A percentile compares a stretch with the other conserved stretches of the same genome.
These are phyloP conservation scores for Acromyrmex charruanus DNA, from an alignment of 1,140 invertebrate species.

Conservation along the genomic window DNA sequence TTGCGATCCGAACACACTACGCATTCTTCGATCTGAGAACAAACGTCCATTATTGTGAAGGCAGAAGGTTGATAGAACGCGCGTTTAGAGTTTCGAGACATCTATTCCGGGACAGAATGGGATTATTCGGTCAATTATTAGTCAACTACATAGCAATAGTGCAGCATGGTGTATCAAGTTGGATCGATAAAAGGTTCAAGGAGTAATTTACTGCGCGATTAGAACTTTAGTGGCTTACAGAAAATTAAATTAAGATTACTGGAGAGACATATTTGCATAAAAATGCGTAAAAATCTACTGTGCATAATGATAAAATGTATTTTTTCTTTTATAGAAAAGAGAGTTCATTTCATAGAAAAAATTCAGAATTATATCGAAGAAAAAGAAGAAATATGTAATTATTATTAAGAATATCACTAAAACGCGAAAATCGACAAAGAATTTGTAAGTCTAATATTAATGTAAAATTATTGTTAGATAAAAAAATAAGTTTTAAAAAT, in stretches of 20 bases:
- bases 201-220: neutral
- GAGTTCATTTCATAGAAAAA: neutral
- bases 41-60: slow-evolving; percentile 37
- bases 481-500: neutral
- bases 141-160: neutral
- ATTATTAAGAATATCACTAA: slow-evolving; percentile 1
- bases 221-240: neutral
- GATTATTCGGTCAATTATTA: neutral
- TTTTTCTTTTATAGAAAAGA: neutral
- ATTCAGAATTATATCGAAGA: neutral
- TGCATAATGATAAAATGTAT: neutral
- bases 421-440: neutral
- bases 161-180: neutral
- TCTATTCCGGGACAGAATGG: neutral
- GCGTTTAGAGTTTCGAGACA: neutral
- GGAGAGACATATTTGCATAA: neutral
- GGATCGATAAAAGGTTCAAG: neutral
- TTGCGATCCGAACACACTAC: slow-evolving; percentile 98
- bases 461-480: neutral
- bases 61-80: neutral
- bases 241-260: neutral
- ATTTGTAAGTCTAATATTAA: neutral
- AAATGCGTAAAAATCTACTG: neutral
- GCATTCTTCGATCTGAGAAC: slow-evolving; percentile 96
- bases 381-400: neutral